A percentile compares a stretch with the other conserved stretches of the same genome.
Evolutionary conservation across 2,888 invertebrate genomes (phyloP).

Genomic region (Graphium colonna): DNA sequence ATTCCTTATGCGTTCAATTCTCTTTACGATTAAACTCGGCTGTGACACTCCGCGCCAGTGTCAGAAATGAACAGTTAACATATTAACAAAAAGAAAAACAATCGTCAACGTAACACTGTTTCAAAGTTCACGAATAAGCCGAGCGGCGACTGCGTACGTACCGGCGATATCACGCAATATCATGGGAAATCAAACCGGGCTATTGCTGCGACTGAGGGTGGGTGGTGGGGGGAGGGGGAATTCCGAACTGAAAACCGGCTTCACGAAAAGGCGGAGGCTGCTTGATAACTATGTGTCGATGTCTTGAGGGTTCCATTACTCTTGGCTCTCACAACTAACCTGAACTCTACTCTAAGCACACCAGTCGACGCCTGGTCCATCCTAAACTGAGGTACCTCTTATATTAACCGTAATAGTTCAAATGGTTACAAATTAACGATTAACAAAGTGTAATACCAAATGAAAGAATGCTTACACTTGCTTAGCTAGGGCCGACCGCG

Average conservation of each 20-base stretch:
- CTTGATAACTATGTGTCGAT: slow-evolving; percentile 64
- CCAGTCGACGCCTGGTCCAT: slow-evolving; percentile 80
- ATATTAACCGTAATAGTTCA: slow-evolving; percentile 74
- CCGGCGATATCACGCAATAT: slow-evolving; percentile 51
- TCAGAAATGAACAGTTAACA: slow-evolving; percentile 69
- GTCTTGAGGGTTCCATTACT: slow-evolving; percentile 64
- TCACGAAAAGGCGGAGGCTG: slow-evolving; percentile 54
- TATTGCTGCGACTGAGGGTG: slow-evolving; percentile 59
- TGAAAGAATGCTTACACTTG: slow-evolving; percentile 75
- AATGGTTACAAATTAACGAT: slow-evolving; percentile 76
- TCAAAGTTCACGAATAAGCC: slow-evolving; percentile 72
- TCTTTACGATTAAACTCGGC: slow-evolving; percentile 40
- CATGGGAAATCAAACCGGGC: slow-evolving; percentile 67
- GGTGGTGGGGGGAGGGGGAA: slow-evolving; percentile 36
- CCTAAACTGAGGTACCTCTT: slow-evolving; percentile 77
- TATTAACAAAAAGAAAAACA: slow-evolving; percentile 67
- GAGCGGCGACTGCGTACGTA: slow-evolving; percentile 70
- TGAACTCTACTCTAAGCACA: slow-evolving; percentile 64
- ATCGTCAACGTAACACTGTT: slow-evolving; percentile 61
- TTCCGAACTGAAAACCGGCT: slow-evolving; percentile 36
- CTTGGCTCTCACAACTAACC: slow-evolving; percentile 61
- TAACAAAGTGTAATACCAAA: slow-evolving; percentile 78
- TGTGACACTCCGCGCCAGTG: slow-evolving; percentile 56
- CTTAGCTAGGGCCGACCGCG: slow-evolving; percentile 74
- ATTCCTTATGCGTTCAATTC: slow-evolving; percentile 55